Evolutionary conservation across 2,113 vertebrate species (phyloP).

Genomic region (Tylochromis polylepis): DNA sequence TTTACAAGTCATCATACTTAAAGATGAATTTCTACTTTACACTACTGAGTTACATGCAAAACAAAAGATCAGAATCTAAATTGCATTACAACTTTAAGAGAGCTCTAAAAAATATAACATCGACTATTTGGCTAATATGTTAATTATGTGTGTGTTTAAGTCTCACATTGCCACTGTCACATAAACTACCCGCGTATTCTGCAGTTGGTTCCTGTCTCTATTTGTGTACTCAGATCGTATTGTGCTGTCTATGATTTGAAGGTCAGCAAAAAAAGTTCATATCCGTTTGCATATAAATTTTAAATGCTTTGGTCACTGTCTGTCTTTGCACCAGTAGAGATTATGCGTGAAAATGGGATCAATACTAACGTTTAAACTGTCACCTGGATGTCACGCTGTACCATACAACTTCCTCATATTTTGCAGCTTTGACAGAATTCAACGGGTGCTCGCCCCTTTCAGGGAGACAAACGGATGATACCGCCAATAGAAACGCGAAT

Average conservation of each 20-base stretch:
- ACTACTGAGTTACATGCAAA: not conserved
- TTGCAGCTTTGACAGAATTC: constrained; percentile 57
- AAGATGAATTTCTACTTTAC: not conserved
- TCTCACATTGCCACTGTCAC: not conserved
- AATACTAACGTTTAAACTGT: not conserved
- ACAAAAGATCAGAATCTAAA: not conserved
- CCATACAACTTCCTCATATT: constrained; percentile 65
- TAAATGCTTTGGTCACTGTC: not conserved
- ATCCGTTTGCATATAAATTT: not conserved
- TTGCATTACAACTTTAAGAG: accelerated
- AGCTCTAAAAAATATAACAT: not conserved
- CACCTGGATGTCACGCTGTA: constrained; percentile 59
- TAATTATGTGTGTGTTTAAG: not conserved
- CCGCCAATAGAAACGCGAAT: constrained; percentile 9
- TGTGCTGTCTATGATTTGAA: not conserved
- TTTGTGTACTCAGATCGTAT: not conserved
- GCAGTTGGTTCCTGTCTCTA: not conserved
- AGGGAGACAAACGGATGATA: not conserved
- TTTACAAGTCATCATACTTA: not conserved
- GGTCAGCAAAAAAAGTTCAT: not conserved
- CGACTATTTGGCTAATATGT: not conserved
- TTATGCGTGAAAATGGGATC: not conserved
- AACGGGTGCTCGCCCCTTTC: not conserved
- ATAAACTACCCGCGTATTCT: not conserved
- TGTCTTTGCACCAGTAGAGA: not conserved